Percentiles rank a stretch among this genome's conserved stretches.
These are phyloP conservation scores for Cephalopholis sonnerati DNA, from an alignment of 2,113 vertebrate genomes.

Conservation along the genomic window DNA sequence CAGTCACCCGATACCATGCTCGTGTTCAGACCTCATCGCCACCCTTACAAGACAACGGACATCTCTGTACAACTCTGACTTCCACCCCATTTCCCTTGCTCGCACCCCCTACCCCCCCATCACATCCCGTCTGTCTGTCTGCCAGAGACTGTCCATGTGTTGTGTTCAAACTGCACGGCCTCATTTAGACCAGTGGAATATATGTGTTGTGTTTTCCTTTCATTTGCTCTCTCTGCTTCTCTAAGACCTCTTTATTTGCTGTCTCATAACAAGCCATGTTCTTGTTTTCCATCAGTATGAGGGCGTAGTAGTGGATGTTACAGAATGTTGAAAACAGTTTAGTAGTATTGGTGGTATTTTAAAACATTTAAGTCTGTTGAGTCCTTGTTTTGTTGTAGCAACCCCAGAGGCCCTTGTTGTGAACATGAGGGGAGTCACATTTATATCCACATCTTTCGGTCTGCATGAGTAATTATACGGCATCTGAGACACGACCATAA, in stretches of 20 bases:
- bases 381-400: constrained; percentile 2
- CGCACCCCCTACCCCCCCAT: not conserved
- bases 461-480: constrained; percentile 12
- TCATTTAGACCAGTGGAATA: constrained; percentile 82
- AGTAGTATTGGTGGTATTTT: constrained; percentile 22
- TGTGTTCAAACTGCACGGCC: constrained; percentile 69
- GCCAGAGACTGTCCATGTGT: constrained; percentile 53
- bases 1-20: constrained; percentile 56
- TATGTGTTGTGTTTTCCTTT: constrained; percentile 79
- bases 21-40: constrained; percentile 49
- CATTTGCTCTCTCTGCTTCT: constrained; percentile 63
- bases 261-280: constrained; percentile 49
- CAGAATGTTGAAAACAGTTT: constrained; percentile 52
- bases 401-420: constrained; percentile 10
- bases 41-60: constrained; percentile 75
- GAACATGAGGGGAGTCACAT: constrained; percentile 7
- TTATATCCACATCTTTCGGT: constrained; percentile 19
- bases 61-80: constrained; percentile 76
- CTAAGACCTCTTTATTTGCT: constrained; percentile 80
- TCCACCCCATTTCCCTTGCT: constrained; percentile 1
- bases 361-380: constrained; percentile 9
- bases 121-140: constrained; percentile 53
- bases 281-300: constrained; percentile 75
- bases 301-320: constrained; percentile 30
- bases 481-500: constrained; percentile 10